Evolutionary conservation across 2,797 vertebrate species (phyloP).

Genomic region (Peromyscus attwateri): DNA sequence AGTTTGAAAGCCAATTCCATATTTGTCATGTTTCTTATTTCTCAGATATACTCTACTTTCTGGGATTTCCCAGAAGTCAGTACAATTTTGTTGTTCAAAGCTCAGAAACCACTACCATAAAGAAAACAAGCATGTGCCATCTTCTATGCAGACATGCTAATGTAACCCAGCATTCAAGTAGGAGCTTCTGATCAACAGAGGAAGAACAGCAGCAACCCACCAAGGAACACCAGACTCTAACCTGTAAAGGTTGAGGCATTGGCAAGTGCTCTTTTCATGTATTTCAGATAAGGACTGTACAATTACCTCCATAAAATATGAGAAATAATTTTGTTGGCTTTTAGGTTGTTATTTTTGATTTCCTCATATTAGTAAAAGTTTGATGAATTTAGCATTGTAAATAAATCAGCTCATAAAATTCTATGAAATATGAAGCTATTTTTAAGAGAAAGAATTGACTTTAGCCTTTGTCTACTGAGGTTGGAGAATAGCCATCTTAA

Average conservation of each 20-base stretch:
- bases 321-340: neutral
- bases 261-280: neutral
- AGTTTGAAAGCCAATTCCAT: neutral
- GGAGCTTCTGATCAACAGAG: neutral
- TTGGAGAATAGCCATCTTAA: neutral
- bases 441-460: neutral
- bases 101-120: neutral
- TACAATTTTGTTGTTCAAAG: conserved; percentile 25
- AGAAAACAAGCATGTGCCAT: neutral
- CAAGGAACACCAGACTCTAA: neutral
- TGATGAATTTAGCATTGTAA: neutral
- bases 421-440: neutral
- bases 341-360: neutral
- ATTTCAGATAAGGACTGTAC: neutral
- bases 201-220: neutral
- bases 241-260: neutral
- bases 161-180: neutral
- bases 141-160: neutral
- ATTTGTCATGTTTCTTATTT: conserved; percentile 32
- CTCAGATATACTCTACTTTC: conserved; percentile 19
- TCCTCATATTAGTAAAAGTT: neutral
- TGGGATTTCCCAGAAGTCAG: conserved; percentile 45
- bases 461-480: neutral
- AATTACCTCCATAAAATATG: neutral
- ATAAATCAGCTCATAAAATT: neutral